phyloP scores from a whole-genome alignment of 2,797 vertebrate genomes.

The Gephyroberyx darwinii region DNA sequence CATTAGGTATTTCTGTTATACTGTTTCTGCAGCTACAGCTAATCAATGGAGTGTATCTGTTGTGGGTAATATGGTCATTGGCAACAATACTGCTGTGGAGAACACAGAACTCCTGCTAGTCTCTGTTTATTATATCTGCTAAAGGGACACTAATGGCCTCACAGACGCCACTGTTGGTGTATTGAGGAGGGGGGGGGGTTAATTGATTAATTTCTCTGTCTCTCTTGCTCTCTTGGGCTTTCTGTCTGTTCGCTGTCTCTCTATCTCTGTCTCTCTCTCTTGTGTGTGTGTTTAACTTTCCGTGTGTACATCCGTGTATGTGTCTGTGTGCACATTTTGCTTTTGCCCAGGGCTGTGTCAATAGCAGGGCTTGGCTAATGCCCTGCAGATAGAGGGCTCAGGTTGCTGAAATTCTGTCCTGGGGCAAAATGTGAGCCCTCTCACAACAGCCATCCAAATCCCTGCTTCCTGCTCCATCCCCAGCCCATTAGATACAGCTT shows the following conservation, averaged over 20 bases:
- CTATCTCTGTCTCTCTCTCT: conserved; percentile 15
- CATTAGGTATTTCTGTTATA: conserved; percentile 40
- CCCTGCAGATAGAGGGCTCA: conserved; percentile 50
- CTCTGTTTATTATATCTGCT: conserved; percentile 60
- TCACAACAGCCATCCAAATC: conserved; percentile 60
- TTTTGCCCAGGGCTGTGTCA: conserved; percentile 46
- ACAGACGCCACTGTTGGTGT: conserved; percentile 40
- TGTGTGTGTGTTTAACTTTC: conserved; percentile 18
- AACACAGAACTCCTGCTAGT: conserved; percentile 36
- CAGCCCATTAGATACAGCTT: conserved; percentile 61
- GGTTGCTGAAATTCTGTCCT: conserved; percentile 68
- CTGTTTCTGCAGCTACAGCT: conserved; percentile 32
- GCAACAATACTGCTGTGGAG: conserved; percentile 15
- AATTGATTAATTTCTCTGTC: conserved; percentile 64
- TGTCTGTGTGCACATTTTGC: conserved; percentile 9
- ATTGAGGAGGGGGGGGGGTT: conserved; percentile 24
- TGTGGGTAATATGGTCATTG: conserved; percentile 54
- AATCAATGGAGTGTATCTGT: conserved; percentile 66
- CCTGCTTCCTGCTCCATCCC: conserved; percentile 60
- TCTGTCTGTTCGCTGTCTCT: conserved; percentile 1
- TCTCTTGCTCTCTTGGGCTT: conserved; percentile 38
- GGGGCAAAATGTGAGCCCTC: conserved; percentile 74
- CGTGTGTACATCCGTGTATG: conserved; percentile 10
- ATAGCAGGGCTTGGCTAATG: conserved; percentile 27
- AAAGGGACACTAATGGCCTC: conserved; percentile 59